phyloP scores from a whole-genome alignment of 2,888 invertebrate species.

The Sthenelais limicola region DNA sequence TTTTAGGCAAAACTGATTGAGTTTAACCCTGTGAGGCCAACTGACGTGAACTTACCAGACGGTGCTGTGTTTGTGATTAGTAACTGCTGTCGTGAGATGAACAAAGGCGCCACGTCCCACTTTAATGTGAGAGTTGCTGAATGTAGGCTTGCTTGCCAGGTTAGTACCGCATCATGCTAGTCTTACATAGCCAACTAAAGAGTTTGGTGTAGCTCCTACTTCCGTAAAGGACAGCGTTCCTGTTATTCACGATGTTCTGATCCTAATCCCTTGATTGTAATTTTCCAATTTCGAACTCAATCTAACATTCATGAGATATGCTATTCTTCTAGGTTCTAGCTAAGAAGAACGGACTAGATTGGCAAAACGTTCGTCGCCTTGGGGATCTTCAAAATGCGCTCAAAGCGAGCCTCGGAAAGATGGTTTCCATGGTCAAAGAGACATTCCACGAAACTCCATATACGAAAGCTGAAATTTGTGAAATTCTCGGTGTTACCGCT shows the following conservation, averaged over 20 bases:
- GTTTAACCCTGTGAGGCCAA: constrained; percentile 82
- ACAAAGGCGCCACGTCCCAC: constrained; percentile 92
- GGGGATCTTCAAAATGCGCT: constrained; percentile 83
- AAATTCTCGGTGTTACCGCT: constrained; percentile 71
- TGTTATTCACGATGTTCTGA: too few species aligned
- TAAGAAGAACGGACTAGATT: constrained; percentile 77
- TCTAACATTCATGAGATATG: too few species aligned
- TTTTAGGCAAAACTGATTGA: constrained; percentile 92
- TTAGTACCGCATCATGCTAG: constrained; percentile 15
- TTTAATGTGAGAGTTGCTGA: constrained; percentile 96
- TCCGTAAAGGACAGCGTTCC: too few species aligned
- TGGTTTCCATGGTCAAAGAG: constrained; percentile 80
- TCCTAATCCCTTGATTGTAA: too few species aligned
- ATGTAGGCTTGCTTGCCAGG: constrained; percentile 85
- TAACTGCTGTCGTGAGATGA: constrained; percentile 85
- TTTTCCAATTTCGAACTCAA: too few species aligned
- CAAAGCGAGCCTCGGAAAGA: constrained; percentile 78
- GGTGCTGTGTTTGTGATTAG: constrained; percentile 93
- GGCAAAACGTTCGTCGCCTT: constrained; percentile 80
- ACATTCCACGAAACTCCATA: constrained; percentile 63
- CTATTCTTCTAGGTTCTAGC: constrained; percentile 78
- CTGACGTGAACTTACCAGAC: constrained; percentile 81
- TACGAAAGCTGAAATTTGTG: constrained; percentile 67
- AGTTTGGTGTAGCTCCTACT: too few species aligned
- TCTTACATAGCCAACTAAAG: too few species aligned